Percentiles rank a stretch among this genome's conserved stretches.
These are phyloP conservation scores for Drosophila anomalata DNA, from an alignment of 2,888 invertebrate genomes.

Conservation along the genomic window DNA sequence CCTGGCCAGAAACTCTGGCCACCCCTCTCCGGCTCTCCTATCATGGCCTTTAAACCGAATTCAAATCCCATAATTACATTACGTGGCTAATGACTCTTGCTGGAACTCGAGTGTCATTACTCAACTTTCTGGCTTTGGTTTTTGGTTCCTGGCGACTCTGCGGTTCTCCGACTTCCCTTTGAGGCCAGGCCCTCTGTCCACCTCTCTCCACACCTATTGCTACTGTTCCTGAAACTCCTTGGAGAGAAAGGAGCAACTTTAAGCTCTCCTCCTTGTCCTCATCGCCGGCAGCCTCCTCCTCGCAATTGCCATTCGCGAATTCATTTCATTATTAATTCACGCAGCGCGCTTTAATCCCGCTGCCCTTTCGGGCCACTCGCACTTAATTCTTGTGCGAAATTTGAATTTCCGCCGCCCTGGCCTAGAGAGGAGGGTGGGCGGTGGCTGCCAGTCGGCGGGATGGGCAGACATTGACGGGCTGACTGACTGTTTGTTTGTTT, in stretches of 20 bases:
- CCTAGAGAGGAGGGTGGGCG: not conserved
- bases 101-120: too few species aligned
- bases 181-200: not conserved
- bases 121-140: too few species aligned
- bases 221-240: not conserved
- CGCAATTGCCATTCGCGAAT: conserved; percentile 26
- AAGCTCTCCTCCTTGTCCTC: not conserved
- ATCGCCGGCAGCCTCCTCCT: not conserved
- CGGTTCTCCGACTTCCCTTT: not conserved
- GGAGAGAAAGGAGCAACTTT: not conserved
- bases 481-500: not conserved
- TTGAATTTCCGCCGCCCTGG: conserved; percentile 43
- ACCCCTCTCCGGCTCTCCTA: too few species aligned
- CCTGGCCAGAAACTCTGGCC: not conserved
- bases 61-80: too few species aligned
- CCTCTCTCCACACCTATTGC: not conserved
- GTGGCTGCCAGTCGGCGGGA: not conserved
- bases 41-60: too few species aligned
- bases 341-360: conserved; percentile 41
- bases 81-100: too few species aligned
- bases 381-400: conserved; percentile 63
- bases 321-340: conserved; percentile 63
- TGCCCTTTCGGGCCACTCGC: conserved; percentile 47
- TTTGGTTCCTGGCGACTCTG: too few species aligned
- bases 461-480: conserved; percentile 29